Evolutionary conservation across 2,113 vertebrate species (phyloP), one percentile per base, ranked within the genome.

Genomic region (Tor tambroides): DNA sequence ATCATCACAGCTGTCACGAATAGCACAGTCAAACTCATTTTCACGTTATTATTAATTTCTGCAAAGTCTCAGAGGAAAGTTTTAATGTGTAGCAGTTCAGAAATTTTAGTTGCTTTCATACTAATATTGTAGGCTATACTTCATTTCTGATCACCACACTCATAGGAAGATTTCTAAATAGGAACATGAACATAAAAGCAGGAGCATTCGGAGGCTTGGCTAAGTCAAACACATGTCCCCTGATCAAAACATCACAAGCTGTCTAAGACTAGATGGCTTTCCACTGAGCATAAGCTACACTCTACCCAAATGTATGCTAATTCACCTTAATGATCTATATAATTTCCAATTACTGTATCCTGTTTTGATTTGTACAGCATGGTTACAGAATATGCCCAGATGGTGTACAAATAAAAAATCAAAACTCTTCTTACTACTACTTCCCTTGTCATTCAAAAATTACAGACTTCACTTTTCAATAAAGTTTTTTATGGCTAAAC

Each of bases 321-420:
- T 74, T 74, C 51, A 11, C 71, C 71, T 74, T 32, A 21, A 54
- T 21, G 76, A 54, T 26, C 41, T 51, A 4, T 51, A 4, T 21
- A 30, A 54, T 78, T 54, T 74, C 38, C 71, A 74, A 43, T 74
- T 43, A 74, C 71, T 46, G 14, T 74, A 74, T 78, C 21, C 28
- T 32, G 75, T 54, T 78, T 78, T 51, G 46, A 78, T 10, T 49
- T 54, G 46, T 54, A 30, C 49, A 51, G 8, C 17, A 54, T 28
- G n/a, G 15, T 28, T 77, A 28, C 75, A 32, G 46, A 30, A 78
- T 78, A 78, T 28, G 3, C 28, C 75, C 75, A 78, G 46, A 21
- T 49, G 46, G 46, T 19, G 1, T 51, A 49, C 14, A 49, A 28
- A 2, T 19, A 26, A 30, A 26, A 30, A 30, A 77, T 30, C 30